phyloP scores from a whole-genome alignment of 2,113 vertebrate species.

The Paramormyrops kingsleyae region DNA sequence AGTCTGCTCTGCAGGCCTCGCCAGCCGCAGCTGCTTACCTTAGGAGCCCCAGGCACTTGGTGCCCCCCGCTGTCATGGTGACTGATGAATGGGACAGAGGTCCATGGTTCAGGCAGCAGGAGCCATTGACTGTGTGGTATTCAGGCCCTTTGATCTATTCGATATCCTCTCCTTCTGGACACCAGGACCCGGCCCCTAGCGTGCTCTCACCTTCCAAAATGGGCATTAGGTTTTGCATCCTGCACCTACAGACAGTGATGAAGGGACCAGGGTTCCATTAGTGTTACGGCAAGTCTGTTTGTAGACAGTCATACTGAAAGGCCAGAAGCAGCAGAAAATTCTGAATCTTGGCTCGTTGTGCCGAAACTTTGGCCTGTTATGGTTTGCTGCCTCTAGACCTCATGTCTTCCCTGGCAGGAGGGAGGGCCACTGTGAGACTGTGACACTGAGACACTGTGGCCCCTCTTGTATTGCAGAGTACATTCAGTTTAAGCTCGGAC shows the following conservation, averaged over 20 bases:
- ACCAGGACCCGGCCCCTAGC: neutral
- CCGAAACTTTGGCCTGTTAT: neutral
- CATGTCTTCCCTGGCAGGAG: neutral
- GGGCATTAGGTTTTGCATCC: neutral
- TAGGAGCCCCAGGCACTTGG: neutral
- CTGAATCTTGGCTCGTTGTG: neutral
- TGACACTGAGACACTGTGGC: slow-evolving; percentile 1
- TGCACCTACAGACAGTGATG: neutral
- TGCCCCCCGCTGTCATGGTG: neutral
- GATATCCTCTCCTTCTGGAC: neutral
- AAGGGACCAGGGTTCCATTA: neutral
- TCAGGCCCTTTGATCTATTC: neutral
- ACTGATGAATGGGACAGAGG: slow-evolving; percentile 1
- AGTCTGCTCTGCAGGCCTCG: neutral
- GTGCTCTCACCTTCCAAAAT: neutral
- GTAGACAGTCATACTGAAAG: neutral
- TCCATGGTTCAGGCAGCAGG: neutral
- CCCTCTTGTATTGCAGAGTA: slow-evolving; percentile 61
- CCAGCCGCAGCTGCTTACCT: neutral
- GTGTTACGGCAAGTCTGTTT: neutral
- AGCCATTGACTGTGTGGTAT: neutral
- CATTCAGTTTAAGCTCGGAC: slow-evolving; percentile 81
- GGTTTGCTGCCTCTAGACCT: neutral
- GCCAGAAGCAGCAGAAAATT: neutral
- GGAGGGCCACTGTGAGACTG: neutral